phyloP scores from a whole-genome alignment of 1,140 invertebrate species.

The Euschistus heros region DNA sequence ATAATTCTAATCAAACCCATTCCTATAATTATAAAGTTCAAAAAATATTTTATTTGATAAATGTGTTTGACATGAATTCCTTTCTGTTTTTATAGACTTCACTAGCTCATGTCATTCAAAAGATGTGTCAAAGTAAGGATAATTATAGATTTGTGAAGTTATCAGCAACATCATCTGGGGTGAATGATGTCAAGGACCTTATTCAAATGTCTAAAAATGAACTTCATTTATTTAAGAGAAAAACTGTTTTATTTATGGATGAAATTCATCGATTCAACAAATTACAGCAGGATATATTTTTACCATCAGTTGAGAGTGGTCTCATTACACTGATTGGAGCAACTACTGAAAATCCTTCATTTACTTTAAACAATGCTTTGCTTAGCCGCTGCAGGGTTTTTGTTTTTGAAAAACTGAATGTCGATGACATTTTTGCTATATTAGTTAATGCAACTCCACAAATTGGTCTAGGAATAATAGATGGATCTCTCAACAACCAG shows the following conservation, averaged over 20 bases:
- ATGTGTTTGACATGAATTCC: no score
- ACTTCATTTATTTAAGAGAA: slow-evolving; percentile 49
- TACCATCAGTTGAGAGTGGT: slow-evolving; percentile 70
- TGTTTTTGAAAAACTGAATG: slow-evolving; percentile 57
- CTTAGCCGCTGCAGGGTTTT: slow-evolving; percentile 66
- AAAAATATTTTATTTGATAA: no score
- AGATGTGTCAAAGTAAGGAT: slow-evolving; percentile 48
- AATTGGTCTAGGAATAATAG: neutral
- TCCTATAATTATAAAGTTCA: no score
- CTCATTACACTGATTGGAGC: slow-evolving; percentile 72
- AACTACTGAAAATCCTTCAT: slow-evolving; percentile 82
- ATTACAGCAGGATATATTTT: slow-evolving; percentile 65
- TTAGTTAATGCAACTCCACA: slow-evolving; percentile 44
- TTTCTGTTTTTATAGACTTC: slow-evolving; percentile 49
- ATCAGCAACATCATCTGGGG: slow-evolving; percentile 62
- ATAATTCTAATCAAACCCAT: no score
- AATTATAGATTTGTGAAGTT: slow-evolving; percentile 57
- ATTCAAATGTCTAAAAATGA: slow-evolving; percentile 65
- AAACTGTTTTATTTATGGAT: slow-evolving; percentile 75
- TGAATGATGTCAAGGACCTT: slow-evolving; percentile 65
- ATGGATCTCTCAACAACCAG: neutral
- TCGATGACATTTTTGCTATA: slow-evolving; percentile 48
- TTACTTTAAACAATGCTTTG: slow-evolving; percentile 67
- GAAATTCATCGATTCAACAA: slow-evolving; percentile 85
- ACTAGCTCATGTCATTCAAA: slow-evolving; percentile 61